These are phyloP conservation scores for Urocitellus parryii DNA, from an alignment of 2,113 vertebrate species.

Conservation along the genomic window DNA sequence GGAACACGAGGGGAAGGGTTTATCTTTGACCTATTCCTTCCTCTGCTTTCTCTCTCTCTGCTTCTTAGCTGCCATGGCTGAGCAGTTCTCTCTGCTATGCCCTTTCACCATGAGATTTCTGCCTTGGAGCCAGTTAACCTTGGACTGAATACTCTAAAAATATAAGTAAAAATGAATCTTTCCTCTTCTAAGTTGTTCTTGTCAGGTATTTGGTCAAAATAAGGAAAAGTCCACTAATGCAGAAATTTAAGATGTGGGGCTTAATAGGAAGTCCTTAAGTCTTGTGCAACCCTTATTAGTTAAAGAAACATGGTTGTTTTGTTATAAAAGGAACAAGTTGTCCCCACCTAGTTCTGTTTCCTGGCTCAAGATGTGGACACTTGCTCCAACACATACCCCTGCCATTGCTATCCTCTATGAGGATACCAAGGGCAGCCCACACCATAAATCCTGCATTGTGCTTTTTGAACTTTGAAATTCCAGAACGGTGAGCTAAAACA, in stretches of 20 bases:
- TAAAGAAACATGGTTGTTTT: neutral
- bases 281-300: neutral
- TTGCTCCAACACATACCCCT: neutral
- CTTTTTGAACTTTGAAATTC: neutral
- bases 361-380: neutral
- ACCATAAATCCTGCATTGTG: neutral
- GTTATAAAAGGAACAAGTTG: neutral
- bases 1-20: no score
- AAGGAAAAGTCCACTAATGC: no score
- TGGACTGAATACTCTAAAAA: no score
- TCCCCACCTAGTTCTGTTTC: no score
- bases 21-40: no score
- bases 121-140: no score
- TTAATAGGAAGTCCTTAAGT: neutral
- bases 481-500: neutral
- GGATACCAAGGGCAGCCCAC: neutral
- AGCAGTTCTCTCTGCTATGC: no score
- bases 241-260: neutral
- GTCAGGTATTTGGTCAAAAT: no score
- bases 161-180: neutral
- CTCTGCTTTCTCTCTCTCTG: no score
- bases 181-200: no score
- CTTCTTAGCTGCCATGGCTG: no score
- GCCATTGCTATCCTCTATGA: neutral
- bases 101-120: no score